phyloP scores from a whole-genome alignment of 2,113 vertebrate genomes.

The Notarius quadriscutis region DNA sequence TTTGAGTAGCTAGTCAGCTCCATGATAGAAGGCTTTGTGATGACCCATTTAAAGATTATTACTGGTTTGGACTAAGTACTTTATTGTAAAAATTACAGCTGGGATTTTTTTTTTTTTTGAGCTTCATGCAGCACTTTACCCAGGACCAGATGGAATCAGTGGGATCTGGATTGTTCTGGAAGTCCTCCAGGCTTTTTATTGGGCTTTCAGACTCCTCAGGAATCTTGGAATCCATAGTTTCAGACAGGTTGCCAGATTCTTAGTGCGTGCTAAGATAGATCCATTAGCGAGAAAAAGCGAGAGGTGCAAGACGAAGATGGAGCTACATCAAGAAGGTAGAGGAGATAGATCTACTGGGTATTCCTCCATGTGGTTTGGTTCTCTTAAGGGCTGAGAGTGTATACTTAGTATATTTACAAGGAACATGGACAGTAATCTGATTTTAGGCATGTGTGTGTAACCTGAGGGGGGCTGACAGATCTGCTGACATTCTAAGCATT shows the following conservation, averaged over 20 bases:
- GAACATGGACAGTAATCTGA: not conserved
- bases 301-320: not conserved
- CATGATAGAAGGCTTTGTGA: not conserved
- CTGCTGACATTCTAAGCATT: slow-evolving; percentile 63
- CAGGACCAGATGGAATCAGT: slow-evolving; percentile 72
- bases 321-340: not conserved
- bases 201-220: slow-evolving; percentile 50
- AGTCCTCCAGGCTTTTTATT: slow-evolving; percentile 64
- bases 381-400: not conserved
- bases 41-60: not conserved
- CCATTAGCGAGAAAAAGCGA: not conserved
- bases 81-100: not conserved
- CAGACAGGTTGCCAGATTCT: slow-evolving; percentile 3
- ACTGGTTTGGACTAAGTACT: not conserved
- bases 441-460: slow-evolving; percentile 52
- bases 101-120: not conserved
- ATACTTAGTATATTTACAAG: slow-evolving; percentile 44
- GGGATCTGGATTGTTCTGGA: slow-evolving; percentile 58
- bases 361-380: not conserved
- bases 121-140: slow-evolving; percentile 61
- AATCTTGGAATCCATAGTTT: slow-evolving; percentile 17
- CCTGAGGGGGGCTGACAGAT: slow-evolving; percentile 58
- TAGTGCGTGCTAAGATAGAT: not conserved
- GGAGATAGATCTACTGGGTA: not conserved
- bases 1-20: not conserved